phyloP scores from a whole-genome alignment of 2,797 vertebrate genomes.

The Chiloscyllium punctatum region DNA sequence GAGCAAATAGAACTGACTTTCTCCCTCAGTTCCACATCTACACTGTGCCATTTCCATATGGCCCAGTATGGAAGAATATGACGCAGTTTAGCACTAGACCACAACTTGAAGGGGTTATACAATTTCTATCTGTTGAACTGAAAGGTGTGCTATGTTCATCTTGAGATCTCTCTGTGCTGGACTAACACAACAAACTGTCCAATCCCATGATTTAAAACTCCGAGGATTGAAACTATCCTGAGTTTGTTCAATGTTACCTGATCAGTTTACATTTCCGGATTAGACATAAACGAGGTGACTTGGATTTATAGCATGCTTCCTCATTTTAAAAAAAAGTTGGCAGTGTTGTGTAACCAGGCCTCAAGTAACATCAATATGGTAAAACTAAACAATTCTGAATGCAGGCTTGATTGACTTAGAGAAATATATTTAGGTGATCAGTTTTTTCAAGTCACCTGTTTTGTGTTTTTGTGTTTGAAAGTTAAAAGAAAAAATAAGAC shows the following conservation, averaged over 20 bases:
- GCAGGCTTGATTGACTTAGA: not conserved
- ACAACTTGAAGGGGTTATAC: not conserved
- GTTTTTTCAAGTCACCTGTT: not conserved
- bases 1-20: not conserved
- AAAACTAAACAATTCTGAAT: not conserved
- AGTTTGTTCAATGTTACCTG: not conserved
- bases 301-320: not conserved
- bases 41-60: not conserved
- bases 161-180: not conserved
- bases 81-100: not conserved
- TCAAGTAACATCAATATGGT: not conserved
- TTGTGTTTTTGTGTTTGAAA: slow-evolving; percentile 51
- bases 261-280: not conserved
- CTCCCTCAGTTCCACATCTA: not conserved
- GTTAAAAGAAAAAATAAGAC: slow-evolving; percentile 56
- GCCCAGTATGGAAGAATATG: not conserved
- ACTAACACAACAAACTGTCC: not conserved
- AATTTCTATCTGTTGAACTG: not conserved
- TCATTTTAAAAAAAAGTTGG: not conserved
- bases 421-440: not conserved
- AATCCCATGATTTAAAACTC: not conserved
- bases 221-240: not conserved
- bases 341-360: not conserved
- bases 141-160: not conserved
- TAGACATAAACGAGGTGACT: not conserved